Conservation (phyloP, 2,113 vertebrate species). For the Alethe diademata region DNA sequence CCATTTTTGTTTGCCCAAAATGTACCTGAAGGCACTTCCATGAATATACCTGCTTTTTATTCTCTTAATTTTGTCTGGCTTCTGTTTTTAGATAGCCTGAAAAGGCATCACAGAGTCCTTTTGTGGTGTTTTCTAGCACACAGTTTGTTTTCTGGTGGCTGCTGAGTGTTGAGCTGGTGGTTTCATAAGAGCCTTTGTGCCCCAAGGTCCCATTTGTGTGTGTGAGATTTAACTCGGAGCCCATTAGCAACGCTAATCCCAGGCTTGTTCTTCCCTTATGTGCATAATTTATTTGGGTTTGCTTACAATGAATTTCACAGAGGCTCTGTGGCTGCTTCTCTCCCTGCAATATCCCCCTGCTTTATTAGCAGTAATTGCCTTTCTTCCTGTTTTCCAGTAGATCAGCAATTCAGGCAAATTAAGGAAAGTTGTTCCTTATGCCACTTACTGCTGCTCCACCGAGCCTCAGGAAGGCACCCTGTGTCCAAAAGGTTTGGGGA, state of each 20-base stretch:
- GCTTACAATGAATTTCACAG: not conserved
- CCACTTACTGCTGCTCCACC: not conserved
- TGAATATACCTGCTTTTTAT: not conserved
- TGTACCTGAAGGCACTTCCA: not conserved
- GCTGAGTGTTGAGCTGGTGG: not conserved
- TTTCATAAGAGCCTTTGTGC: not conserved
- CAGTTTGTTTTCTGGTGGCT: not conserved
- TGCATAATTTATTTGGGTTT: slow-evolving; percentile 34
- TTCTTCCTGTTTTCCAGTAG: not conserved
- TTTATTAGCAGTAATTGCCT: slow-evolving; percentile 10
- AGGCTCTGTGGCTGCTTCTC: not conserved
- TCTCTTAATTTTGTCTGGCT: not conserved
- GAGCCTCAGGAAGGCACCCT: not conserved
- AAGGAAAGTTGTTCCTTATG: not conserved
- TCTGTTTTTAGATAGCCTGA: not conserved
- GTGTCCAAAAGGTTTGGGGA: not conserved
- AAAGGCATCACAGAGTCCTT: not conserved
- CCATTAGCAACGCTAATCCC: not conserved
- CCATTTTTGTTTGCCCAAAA: not conserved
- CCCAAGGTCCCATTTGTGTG: slow-evolving; percentile 9
- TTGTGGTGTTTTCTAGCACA: not conserved
- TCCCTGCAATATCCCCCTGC: not conserved
- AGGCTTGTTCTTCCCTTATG: not conserved
- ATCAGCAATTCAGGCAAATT: not conserved
- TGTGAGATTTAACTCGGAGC: not conserved